Evolutionary conservation across 2,113 vertebrate genomes (phyloP).

Genomic region (Orientallactaga bullata): DNA sequence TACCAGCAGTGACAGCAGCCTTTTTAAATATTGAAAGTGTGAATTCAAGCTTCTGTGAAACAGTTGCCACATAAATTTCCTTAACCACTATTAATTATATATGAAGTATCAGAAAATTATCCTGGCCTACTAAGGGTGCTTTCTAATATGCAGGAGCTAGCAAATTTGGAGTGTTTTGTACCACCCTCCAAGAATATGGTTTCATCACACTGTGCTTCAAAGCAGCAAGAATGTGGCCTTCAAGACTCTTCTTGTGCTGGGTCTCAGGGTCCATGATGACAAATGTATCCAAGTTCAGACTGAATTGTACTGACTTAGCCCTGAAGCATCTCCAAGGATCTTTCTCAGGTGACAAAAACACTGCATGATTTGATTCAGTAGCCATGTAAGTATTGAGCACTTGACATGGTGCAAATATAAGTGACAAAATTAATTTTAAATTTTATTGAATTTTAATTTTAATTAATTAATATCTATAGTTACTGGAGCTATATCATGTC

Average conservation of each 20-base stretch:
- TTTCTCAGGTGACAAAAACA: background rate
- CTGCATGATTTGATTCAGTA: background rate
- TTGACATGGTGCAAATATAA: background rate
- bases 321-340: background rate
- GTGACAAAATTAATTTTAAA: background rate
- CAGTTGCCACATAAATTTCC: constrained; percentile 78
- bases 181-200: background rate
- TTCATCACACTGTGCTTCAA: background rate
- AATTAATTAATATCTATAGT: background rate
- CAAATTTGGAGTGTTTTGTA: background rate
- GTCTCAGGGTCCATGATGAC: background rate
- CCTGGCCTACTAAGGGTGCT: background rate
- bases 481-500: background rate
- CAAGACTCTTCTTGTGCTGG: background rate
- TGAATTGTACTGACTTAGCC: background rate
- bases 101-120: constrained; percentile 74
- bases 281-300: background rate
- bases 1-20: constrained; percentile 75
- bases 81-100: constrained; percentile 79
- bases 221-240: background rate
- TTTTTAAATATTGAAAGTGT: constrained; percentile 83
- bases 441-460: constrained; percentile 18
- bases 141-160: constrained; percentile 36
- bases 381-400: background rate
- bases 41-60: constrained; percentile 78